phyloP scores from a whole-genome alignment of 2,888 invertebrate species.

The Hypsopygia costalis region DNA sequence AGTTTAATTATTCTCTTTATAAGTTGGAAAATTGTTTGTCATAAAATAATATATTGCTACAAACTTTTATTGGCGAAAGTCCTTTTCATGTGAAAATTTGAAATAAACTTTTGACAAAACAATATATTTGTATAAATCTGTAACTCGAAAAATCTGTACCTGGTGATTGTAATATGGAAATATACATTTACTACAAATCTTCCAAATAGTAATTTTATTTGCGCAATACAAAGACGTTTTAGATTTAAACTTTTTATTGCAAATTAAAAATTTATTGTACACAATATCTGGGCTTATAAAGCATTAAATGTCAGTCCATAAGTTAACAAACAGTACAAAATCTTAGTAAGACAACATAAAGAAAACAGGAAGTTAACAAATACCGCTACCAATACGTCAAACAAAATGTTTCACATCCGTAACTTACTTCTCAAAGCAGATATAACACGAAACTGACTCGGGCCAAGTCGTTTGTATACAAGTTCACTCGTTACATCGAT shows the following conservation, averaged over 20 bases:
- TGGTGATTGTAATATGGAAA: conserved; percentile 77
- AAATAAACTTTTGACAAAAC: conserved; percentile 57
- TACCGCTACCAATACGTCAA: conserved; percentile 22
- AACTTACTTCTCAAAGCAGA: conserved; percentile 45
- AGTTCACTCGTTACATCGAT: conserved; percentile 25
- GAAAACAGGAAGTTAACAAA: conserved; percentile 23
- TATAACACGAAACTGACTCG: conserved; percentile 31
- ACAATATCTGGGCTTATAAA: conserved; percentile 36
- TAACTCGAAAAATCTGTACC: conserved; percentile 76
- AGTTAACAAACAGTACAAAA: conserved; percentile 44
- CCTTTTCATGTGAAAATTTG: conserved; percentile 47
- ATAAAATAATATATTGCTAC: conserved; percentile 43
- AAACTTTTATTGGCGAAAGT: conserved; percentile 36
- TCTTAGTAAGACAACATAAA: conserved; percentile 30
- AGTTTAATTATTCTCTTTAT: conserved; percentile 37
- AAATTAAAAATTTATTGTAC: conserved; percentile 54
- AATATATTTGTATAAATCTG: conserved; percentile 67
- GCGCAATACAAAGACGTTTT: conserved; percentile 22
- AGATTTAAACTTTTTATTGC: conserved; percentile 52
- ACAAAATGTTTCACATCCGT: conserved; percentile 62
- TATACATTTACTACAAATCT: conserved; percentile 80
- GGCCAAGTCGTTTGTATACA: conserved; percentile 34
- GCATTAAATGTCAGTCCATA: conserved; percentile 24
- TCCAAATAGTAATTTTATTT: conserved; percentile 58
- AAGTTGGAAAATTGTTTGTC: conserved; percentile 41